Conservation (phyloP, 2,113 vertebrate genomes). For the Barbus barbus region DNA sequence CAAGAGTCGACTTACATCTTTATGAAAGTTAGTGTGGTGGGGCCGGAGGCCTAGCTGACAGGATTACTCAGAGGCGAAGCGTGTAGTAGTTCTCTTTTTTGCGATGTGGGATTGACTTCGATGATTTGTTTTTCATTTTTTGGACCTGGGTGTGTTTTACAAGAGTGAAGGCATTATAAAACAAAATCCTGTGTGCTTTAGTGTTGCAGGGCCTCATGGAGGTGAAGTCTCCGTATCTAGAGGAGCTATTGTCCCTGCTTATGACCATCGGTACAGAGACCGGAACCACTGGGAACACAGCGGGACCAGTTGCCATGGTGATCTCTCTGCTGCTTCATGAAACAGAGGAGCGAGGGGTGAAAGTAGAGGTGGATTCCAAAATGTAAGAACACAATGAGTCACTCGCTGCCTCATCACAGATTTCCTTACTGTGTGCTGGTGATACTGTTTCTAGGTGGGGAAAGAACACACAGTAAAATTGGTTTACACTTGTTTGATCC, state of each 20-base stretch:
- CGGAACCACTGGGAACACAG: slow-evolving; percentile 60
- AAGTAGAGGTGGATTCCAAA: slow-evolving; percentile 78
- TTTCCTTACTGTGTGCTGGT: background rate
- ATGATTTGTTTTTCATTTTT: slow-evolving; percentile 43
- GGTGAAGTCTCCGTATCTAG: slow-evolving; percentile 85
- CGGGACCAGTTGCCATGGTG: slow-evolving; percentile 85
- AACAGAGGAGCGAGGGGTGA: slow-evolving; percentile 80
- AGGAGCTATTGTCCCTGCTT: slow-evolving; percentile 86
- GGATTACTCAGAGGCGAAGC: slow-evolving; percentile 27
- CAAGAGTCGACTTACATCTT: background rate
- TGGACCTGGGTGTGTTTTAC: slow-evolving; percentile 12
- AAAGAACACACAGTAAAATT: background rate
- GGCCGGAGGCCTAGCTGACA: background rate
- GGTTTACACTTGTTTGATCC: background rate
- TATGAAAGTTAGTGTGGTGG: slow-evolving; percentile 30
- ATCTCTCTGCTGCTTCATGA: slow-evolving; percentile 91
- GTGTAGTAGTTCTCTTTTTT: slow-evolving; percentile 38
- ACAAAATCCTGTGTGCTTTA: slow-evolving; percentile 54
- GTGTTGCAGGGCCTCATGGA: slow-evolving; percentile 89
- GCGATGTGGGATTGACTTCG: slow-evolving; percentile 48
- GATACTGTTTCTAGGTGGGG: slow-evolving; percentile 33
- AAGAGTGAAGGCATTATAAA: slow-evolving; percentile 18
- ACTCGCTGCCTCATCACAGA: background rate
- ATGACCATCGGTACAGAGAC: slow-evolving; percentile 82
- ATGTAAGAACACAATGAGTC: slow-evolving; percentile 70